These are phyloP conservation scores for Synaphobranchus kaupii DNA, from an alignment of 2,797 vertebrate species.

Conservation along the genomic window DNA sequence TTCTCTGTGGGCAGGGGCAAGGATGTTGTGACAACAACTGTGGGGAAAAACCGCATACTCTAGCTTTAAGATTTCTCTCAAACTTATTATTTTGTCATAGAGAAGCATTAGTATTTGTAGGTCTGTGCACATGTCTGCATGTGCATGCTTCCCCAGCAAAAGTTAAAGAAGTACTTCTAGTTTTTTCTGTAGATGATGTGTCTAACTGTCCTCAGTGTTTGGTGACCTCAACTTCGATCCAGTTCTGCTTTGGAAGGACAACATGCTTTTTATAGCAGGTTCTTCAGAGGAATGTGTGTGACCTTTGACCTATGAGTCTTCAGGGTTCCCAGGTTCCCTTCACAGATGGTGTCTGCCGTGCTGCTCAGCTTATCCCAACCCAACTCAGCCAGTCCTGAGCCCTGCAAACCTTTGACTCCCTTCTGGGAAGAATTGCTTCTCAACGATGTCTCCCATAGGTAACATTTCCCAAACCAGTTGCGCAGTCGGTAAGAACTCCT, in stretches of 20 bases:
- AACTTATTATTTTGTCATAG: not conserved
- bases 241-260: not conserved
- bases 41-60: too few species aligned
- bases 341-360: not conserved
- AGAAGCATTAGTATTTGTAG: not conserved
- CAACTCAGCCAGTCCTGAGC: not conserved
- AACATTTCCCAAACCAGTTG: conserved; percentile 21
- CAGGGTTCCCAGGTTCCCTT: not conserved
- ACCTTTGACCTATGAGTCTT: conserved; percentile 14
- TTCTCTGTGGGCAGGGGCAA: too few species aligned
- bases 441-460: conserved; percentile 27
- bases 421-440: conserved; percentile 27
- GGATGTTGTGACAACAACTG: too few species aligned
- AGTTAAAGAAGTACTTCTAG: not conserved
- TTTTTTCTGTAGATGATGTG: conserved; percentile 1
- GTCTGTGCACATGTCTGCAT: not conserved
- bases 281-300: conserved; percentile 7
- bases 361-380: not conserved
- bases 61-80: not conserved
- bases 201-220: not conserved
- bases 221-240: not conserved
- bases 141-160: not conserved
- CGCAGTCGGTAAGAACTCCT: not conserved
- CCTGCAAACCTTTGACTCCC: conserved; percentile 27
- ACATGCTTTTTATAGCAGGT: not conserved